Percentiles rank a stretch among this genome's conserved stretches.
These are phyloP conservation scores for Elachura formosa DNA, from an alignment of 2,113 vertebrate genomes.

Conservation along the genomic window DNA sequence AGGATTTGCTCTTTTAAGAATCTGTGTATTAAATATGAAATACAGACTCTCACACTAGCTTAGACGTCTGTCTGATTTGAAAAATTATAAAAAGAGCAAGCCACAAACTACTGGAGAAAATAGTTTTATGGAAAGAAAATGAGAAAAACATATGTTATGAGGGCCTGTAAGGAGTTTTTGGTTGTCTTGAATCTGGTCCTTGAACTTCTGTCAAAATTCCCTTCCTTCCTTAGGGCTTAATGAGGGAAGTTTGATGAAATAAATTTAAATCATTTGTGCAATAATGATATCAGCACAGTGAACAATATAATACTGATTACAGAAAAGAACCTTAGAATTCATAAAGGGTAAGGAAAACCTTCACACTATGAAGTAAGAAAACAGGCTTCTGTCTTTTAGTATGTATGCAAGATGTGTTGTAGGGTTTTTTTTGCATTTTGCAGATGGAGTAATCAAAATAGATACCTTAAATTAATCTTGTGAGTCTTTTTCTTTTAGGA, in stretches of 20 bases:
- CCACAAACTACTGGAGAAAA: background rate
- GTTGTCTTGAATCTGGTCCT: background rate
- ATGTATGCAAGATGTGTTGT: background rate
- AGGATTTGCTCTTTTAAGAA: background rate
- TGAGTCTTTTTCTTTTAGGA: constrained; percentile 76
- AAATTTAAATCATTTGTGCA: background rate
- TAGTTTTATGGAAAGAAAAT: background rate
- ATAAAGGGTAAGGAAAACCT: background rate
- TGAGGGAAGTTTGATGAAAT: background rate
- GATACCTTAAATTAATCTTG: constrained; percentile 1
- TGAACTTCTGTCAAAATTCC: background rate
- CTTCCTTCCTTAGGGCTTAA: background rate
- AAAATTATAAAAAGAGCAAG: background rate
- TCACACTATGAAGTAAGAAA: background rate
- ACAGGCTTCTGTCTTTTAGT: background rate
- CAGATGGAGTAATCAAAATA: background rate
- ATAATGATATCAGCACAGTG: background rate
- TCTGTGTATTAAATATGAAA: background rate
- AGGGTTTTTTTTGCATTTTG: background rate
- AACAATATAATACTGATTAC: background rate
- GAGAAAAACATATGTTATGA: background rate
- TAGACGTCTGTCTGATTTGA: background rate
- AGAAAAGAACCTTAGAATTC: background rate
- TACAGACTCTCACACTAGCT: background rate
- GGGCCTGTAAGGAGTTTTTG: background rate